These are phyloP conservation scores for Odontomachus brunneus DNA, from an alignment of 1,140 invertebrate species.

Conservation along the genomic window DNA sequence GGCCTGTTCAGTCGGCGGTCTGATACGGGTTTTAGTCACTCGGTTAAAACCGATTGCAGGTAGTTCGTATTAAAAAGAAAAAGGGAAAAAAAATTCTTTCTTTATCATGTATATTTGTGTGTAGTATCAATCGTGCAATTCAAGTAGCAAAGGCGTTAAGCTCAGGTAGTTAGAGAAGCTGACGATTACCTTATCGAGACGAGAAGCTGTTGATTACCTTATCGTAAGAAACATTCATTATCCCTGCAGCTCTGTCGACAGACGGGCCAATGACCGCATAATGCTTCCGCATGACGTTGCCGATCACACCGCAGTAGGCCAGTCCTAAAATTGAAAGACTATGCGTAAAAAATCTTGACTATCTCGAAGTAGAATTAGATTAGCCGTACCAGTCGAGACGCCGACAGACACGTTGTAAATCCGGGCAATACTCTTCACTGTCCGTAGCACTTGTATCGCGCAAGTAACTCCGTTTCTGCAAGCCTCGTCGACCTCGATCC, in stretches of 20 bases:
- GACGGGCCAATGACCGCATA: slow-evolving; percentile 89
- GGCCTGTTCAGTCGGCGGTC: too few species aligned
- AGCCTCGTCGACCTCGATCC: slow-evolving; percentile 85
- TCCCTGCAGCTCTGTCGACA: slow-evolving; percentile 85
- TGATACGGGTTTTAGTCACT: too few species aligned
- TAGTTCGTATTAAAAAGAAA: too few species aligned
- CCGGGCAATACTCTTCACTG: slow-evolving; percentile 82
- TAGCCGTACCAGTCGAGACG: slow-evolving; percentile 87
- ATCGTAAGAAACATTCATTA: slow-evolving; percentile 59
- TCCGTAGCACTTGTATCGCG: slow-evolving; percentile 84
- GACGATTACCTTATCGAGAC: slow-evolving; percentile 62
- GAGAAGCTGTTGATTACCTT: slow-evolving; percentile 62
- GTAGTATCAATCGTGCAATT: too few species aligned
- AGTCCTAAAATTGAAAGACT: slow-evolving; percentile 74
- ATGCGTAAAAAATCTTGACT: too few species aligned
- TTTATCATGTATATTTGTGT: too few species aligned
- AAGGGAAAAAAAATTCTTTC: too few species aligned
- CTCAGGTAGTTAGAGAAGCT: background rate
- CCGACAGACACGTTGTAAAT: slow-evolving; percentile 87
- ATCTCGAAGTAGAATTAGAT: too few species aligned
- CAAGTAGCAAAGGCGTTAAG: background rate
- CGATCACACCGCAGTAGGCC: slow-evolving; percentile 90
- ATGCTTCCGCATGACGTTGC: slow-evolving; percentile 88
- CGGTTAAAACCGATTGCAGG: too few species aligned
- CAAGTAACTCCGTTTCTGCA: slow-evolving; percentile 86